Evolutionary conservation across 2,797 vertebrate genomes (phyloP).

Genomic region (Acanthopagrus latus): DNA sequence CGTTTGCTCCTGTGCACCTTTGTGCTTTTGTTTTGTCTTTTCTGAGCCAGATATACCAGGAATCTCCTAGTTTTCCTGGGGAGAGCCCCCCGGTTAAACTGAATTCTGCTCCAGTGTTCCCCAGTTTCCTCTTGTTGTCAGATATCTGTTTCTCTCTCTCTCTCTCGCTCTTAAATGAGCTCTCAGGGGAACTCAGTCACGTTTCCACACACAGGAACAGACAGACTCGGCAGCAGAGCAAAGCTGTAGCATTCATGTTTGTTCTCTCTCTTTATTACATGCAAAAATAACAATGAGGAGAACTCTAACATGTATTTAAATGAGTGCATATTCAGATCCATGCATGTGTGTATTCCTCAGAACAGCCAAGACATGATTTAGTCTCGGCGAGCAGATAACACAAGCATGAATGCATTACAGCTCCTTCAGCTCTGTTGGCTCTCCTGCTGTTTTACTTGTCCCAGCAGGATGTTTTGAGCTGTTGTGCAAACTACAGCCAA

Average conservation of each 20-base stretch:
- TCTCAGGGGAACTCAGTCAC: conserved; percentile 68
- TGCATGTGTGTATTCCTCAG: neutral
- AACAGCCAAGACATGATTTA: conserved; percentile 18
- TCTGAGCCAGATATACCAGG: conserved; percentile 43
- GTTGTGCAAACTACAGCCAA: conserved; percentile 61
- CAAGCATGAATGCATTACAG: conserved; percentile 24
- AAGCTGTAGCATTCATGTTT: conserved; percentile 16
- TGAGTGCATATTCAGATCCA: conserved; percentile 15
- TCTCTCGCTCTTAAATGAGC: conserved; percentile 70
- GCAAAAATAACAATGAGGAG: conserved; percentile 16
- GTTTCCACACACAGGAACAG: conserved; percentile 59
- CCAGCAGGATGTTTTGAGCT: conserved; percentile 63
- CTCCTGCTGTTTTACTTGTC: conserved; percentile 51
- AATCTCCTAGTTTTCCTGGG: conserved; percentile 59
- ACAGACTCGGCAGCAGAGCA: conserved; percentile 50
- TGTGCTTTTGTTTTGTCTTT: conserved; percentile 9
- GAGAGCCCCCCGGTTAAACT: conserved; percentile 29
- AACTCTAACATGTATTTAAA: conserved; percentile 47
- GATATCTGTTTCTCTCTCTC: conserved; percentile 8
- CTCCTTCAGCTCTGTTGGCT: conserved; percentile 30
- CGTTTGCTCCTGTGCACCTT: neutral
- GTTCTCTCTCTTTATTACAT: conserved; percentile 22
- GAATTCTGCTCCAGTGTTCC: conserved; percentile 60
- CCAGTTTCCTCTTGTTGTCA: conserved; percentile 42
- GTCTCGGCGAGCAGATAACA: conserved; percentile 16